Conservation (phyloP, 2,113 vertebrate genomes). For the Ornithorhynchus anatinus region DNA sequence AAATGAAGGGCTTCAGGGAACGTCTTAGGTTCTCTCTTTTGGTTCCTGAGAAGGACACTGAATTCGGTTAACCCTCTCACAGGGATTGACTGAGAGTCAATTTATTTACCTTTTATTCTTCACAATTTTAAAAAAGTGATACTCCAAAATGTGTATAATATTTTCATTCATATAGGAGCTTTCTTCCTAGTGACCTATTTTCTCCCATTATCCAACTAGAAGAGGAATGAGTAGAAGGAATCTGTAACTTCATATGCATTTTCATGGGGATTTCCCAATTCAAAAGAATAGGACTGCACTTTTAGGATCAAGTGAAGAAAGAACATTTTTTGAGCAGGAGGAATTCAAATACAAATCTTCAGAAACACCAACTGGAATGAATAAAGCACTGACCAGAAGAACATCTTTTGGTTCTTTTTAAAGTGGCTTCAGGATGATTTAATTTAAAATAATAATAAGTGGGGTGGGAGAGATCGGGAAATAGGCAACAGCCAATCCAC, state of each 20-base stretch:
- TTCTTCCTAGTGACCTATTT: not conserved
- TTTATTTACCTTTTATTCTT: constrained; percentile 8
- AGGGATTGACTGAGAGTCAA: constrained; percentile 3
- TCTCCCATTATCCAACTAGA: not conserved
- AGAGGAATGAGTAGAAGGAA: not conserved
- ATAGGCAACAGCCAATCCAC: not conserved
- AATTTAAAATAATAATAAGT: not conserved
- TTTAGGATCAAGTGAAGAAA: not conserved
- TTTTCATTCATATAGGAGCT: constrained; percentile 5
- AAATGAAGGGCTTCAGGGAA: constrained; percentile 11
- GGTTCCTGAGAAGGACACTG: constrained; percentile 1
- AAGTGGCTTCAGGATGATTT: not conserved
- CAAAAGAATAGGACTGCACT: not conserved
- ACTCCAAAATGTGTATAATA: not conserved
- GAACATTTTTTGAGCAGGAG: not conserved
- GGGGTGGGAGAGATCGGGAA: not conserved
- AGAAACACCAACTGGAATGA: not conserved
- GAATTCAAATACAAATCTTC: constrained; percentile 14
- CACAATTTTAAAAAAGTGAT: no score
- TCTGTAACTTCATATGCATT: constrained; percentile 9
- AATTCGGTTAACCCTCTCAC: constrained; percentile 1
- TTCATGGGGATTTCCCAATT: not conserved
- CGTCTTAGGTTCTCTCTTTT: not conserved
- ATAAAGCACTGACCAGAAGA: not conserved
- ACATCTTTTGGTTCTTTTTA: constrained; percentile 15